Evolutionary conservation across 1,140 invertebrate species (phyloP).

Genomic region (Anagrus nilaparvatae): DNA sequence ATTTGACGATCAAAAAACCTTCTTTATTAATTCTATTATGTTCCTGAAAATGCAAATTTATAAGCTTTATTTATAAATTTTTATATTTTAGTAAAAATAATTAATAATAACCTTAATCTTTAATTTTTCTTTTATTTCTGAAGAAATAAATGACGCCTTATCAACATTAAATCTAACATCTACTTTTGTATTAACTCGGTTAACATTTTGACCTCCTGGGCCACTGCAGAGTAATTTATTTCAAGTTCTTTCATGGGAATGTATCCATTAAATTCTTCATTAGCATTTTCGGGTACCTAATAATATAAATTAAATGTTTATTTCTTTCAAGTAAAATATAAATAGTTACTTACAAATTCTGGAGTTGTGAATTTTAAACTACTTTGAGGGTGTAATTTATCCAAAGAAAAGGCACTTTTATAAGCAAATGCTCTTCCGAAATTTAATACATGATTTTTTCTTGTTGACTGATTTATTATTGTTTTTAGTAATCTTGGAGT

Average conservation of each 20-base stretch:
- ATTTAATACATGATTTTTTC: too few species aligned
- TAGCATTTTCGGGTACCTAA: constrained; percentile 38
- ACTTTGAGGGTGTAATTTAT: too few species aligned
- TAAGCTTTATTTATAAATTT: too few species aligned
- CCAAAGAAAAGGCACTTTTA: too few species aligned
- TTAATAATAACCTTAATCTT: constrained; percentile 50
- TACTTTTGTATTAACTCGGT: constrained; percentile 86
- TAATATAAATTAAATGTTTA: too few species aligned
- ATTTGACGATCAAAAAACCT: constrained; percentile 73
- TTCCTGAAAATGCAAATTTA: too few species aligned
- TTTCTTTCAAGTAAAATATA: too few species aligned
- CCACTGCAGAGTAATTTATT: constrained; percentile 76
- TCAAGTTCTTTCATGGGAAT: constrained; percentile 73
- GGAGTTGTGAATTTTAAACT: too few species aligned
- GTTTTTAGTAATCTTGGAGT: too few species aligned
- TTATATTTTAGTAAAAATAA: background rate
- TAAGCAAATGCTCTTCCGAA: too few species aligned
- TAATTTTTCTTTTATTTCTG: constrained; percentile 59
- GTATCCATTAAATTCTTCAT: constrained; percentile 60
- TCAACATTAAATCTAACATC: constrained; percentile 77
- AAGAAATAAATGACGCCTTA: constrained; percentile 71
- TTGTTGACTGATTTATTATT: too few species aligned
- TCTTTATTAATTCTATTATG: constrained; percentile 69
- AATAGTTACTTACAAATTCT: too few species aligned
- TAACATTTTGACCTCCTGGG: constrained; percentile 87